Evolutionary conservation across 2,797 vertebrate species (phyloP), one percentile per base, ranked within the genome.

Genomic region (Falco naumanni): DNA sequence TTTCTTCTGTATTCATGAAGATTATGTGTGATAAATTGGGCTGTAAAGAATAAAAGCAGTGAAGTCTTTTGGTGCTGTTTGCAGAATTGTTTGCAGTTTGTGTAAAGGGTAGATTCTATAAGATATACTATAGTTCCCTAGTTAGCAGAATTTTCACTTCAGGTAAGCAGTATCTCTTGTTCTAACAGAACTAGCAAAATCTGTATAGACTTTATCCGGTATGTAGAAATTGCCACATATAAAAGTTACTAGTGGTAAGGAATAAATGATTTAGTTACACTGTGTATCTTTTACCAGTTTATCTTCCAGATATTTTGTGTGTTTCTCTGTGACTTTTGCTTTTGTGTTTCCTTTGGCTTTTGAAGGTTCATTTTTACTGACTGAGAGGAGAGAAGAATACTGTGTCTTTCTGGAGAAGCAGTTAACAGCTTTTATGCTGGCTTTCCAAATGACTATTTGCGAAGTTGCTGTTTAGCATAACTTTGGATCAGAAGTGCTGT

Each of bases 181-280:
- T 61, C 43, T 77, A n/a, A n/a, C n/a, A n/a, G n/a, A 28, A 20
- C 41, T 41, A 28, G 33, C 60, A 29, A n/a, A 50, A 8, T 50
- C n/a, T n/a, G 41, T 43, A 22, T 13, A 28, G 33, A 47, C 59
- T 31, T 63, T 8, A 53, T 20, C 16, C 0, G 0, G 1, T 54
- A 21, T 25, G 3, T 13, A 43, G 47, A 56, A 63, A 51, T 56
- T 13, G 20, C 22, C 18, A 3, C 15, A 10, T 37, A 7, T 7
- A 24, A 37, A 71, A 69, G 28, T 10, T 29, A 0, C 13, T 41
- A 33, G 24, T 57, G 25, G 22, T 34, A 29, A 74, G 56, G 43
- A 76, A 60, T 53, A 28, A 54, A 64, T 20, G 22, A 5, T 66
- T 50, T 33, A 20, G 17, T 85, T 34, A 34, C 34, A 34, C 34